A percentile compares a stretch with the other conserved stretches of the same genome.
Evolutionary conservation across 2,888 invertebrate species (phyloP).

Genomic region (Amblyjoppa proteus): DNA sequence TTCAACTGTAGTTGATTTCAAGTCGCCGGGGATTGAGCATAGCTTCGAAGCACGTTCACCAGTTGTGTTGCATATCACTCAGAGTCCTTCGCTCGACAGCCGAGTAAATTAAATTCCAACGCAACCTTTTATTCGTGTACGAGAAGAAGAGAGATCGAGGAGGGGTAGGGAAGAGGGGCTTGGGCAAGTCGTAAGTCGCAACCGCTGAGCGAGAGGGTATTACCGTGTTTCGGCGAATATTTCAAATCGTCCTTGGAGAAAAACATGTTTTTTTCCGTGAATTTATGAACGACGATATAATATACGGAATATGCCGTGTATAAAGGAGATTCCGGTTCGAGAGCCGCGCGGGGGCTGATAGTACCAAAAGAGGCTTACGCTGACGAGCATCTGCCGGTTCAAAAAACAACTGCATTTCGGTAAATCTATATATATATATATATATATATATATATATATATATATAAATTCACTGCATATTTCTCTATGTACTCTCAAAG

Average conservation of each 20-base stretch:
- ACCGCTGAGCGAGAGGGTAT: slow-evolving; percentile 2
- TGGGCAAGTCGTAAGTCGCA: slow-evolving; percentile 12
- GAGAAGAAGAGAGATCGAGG: neutral
- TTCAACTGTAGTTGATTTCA: neutral
- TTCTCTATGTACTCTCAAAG: neutral
- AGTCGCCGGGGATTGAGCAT: neutral
- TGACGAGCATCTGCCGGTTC: slow-evolving; percentile 49
- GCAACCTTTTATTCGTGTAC: slow-evolving; percentile 38
- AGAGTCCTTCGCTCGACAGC: slow-evolving; percentile 26
- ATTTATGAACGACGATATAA: slow-evolving; percentile 25
- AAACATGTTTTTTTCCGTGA: slow-evolving; percentile 31
- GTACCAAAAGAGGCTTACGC: slow-evolving; percentile 57
- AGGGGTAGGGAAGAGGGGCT: neutral
- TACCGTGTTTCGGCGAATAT: slow-evolving; percentile 21
- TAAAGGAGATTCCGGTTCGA: slow-evolving; percentile 21
- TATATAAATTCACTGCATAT: neutral
- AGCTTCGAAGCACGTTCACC: neutral
- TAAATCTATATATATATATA: slow-evolving; percentile 15
- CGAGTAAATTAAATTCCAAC: slow-evolving; percentile 58
- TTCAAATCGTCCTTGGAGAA: slow-evolving; percentile 31
- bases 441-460: slow-evolving; percentile 11
- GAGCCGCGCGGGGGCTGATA: slow-evolving; percentile 16
- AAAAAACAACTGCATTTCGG: slow-evolving; percentile 55
- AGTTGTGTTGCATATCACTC: slow-evolving; percentile 37
- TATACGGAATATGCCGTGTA: slow-evolving; percentile 1